Evolutionary conservation across 2,888 invertebrate genomes (phyloP), one percentile per base, ranked within the genome.

Genomic region (Lithodes maja): DNA sequence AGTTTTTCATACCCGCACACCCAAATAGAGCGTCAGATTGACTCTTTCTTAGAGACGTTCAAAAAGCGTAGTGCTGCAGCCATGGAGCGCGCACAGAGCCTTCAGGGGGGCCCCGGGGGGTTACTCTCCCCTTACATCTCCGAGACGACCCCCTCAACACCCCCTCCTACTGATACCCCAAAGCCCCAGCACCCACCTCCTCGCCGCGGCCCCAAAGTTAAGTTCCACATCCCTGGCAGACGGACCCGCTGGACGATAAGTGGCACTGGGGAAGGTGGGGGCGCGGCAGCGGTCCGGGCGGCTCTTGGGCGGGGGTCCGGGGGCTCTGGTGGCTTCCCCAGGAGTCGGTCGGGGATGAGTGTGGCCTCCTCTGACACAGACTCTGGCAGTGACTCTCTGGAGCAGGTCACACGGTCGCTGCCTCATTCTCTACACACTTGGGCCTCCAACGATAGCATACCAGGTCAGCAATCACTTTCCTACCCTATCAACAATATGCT

Each of bases 1-100:
- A 85, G 85, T 75, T 89, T 89, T 71, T 90, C 90, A 7, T 89
- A 89, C 84, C 91, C 91, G 1, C 86, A 87, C 86, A 77, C 84
- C 50, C 86, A 92, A 78, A 92, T 92, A 77, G 97, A 97, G 95
- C 96, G 96, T 93, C 96, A 97, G 95, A 97, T 97, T 94, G 97
- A 97, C 95, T 96, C 96, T 94, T 97, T 97, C 94, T 94, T 97
- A 94, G 97, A 96, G 95, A 96, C 96, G 93, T 96, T 97, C 93
- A 96, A 96, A 93, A 95, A 96, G 92, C 96, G 96, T 94, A 96
- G 96, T 92, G 96, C 96, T 87, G 96, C 96, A 93, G 96, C 96
- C 89, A 96, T 96, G 95, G 96, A 96, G 92, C 61, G 89, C 5
- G 91, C 89, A 2, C 91, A 91, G 89, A 91, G 91, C 78, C 81